Evolutionary conservation across 2,113 vertebrate genomes (phyloP), one percentile per base, ranked within the genome.

Genomic region (Glaucidium brasilianum): DNA sequence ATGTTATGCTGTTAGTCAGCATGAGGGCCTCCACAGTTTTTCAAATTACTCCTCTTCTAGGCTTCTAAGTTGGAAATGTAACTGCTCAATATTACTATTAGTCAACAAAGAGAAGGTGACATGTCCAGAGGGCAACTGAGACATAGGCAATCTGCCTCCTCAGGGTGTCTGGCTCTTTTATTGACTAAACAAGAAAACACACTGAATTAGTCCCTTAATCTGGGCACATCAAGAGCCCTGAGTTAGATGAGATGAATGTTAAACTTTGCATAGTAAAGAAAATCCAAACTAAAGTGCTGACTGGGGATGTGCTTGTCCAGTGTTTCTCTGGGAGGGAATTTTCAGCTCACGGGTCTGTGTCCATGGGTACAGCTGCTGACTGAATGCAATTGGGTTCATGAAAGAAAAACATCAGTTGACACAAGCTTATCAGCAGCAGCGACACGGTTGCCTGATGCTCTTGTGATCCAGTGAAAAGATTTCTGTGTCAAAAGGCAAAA

Each of bases 71-170:
- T 35, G 41, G 52, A 94, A 87, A 78, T 2, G 0, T 14, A 30
- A 49, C 11, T 13, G 59, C 9, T 39, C 18, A 66, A 26, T 30
- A 8, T 50, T 43, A 56, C n/a, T 49, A 13, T 39, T 8, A 29
- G 45, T 35, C 35, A 71, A 10, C 26, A 64, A 45, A 63, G 63
- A 68, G 0, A 5, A 81, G 32, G 27, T 34, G 47, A 11, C 37
- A 20, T 0, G 0, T 56, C n/a, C 49, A 60, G 49, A 79, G 16
- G 39, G n/a, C 26, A 79, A 17, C 32, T 11, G 53, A 83, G 60
- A 5, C 0, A 0, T 15, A 52, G 50, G 14, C 11, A 53, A 79
- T 32, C 22, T 64, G 35, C 52, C 10, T n/a, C 29, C 68, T 80
- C 50, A 27, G 75, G 26, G 9, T 7, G 11, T 22, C 30, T 39